phyloP scores from a whole-genome alignment of 2,888 invertebrate genomes.

The Metellina segmentata region DNA sequence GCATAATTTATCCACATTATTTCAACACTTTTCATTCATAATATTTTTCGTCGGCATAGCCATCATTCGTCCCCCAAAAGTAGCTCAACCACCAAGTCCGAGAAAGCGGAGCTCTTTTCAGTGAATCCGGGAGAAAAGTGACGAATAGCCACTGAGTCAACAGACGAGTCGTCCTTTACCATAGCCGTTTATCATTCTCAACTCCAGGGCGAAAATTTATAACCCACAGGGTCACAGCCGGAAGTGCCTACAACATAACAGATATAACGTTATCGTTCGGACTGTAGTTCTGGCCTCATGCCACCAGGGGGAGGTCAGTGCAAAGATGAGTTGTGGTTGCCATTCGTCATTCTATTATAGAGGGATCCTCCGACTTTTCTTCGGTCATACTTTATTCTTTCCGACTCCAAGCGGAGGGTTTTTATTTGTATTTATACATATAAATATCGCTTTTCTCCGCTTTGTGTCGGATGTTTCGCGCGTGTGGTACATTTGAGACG shows the following conservation, averaged over 20 bases:
- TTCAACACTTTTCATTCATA: no score
- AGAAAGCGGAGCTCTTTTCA: no score
- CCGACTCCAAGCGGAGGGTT: conserved; percentile 32
- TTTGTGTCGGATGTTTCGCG: conserved; percentile 9
- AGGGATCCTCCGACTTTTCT: conserved; percentile 39
- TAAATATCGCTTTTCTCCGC: conserved; percentile 46
- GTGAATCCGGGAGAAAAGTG: background rate
- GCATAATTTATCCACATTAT: no score
- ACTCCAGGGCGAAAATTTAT: conserved; percentile 61
- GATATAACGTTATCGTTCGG: conserved; percentile 55
- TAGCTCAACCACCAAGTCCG: no score
- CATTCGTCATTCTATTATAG: conserved; percentile 69
- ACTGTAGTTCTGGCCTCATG: conserved; percentile 54
- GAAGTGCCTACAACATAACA: conserved; percentile 67
- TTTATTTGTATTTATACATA: conserved; percentile 57
- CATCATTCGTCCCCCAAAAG: no score
- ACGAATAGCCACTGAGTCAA: conserved; percentile 42
- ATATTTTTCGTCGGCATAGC: no score
- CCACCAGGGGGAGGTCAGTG: conserved; percentile 63
- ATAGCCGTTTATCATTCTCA: conserved; percentile 57
- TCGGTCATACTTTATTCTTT: conserved; percentile 32
- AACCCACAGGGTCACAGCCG: conserved; percentile 57
- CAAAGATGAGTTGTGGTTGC: conserved; percentile 67
- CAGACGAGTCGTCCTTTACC: conserved; percentile 46
- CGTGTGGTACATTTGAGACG: conserved; percentile 25